A percentile compares a stretch with the other conserved stretches of the same genome.
phyloP scores from a whole-genome alignment of 2,113 vertebrate genomes.

The Gallinago media region DNA sequence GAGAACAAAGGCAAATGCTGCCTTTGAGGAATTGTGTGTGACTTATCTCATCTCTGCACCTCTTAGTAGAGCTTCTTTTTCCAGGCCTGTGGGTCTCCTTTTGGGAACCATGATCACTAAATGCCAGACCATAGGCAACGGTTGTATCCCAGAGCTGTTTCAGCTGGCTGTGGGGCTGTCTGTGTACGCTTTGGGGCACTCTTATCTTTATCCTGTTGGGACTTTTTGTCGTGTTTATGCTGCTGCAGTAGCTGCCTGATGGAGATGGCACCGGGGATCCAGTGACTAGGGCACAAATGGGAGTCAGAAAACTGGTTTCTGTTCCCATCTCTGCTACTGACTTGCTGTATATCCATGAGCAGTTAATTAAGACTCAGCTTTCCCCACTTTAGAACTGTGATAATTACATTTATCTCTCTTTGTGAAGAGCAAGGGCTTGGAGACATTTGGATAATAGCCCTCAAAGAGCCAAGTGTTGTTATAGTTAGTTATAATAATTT shows the following conservation, averaged over 20 bases:
- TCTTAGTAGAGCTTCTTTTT: not conserved
- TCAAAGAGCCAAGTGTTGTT: constrained; percentile 35
- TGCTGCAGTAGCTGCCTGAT: not conserved
- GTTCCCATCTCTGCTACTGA: constrained; percentile 20
- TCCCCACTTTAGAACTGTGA: constrained; percentile 13
- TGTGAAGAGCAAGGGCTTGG: constrained; percentile 35
- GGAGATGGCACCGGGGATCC: not conserved
- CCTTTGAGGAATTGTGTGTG: not conserved
- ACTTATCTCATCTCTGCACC: not conserved
- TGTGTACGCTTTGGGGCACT: not conserved
- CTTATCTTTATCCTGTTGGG: not conserved
- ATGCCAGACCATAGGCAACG: not conserved
- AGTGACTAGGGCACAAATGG: not conserved
- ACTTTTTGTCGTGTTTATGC: not conserved
- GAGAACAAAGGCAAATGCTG: not conserved
- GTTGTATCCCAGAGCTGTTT: not conserved
- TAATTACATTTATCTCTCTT: constrained; percentile 58
- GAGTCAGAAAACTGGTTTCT: constrained; percentile 42
- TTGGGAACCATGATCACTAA: not conserved
- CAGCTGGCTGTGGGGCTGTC: not conserved
- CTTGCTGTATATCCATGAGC: not conserved
- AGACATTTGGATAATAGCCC: constrained; percentile 30
- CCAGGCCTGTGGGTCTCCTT: accelerated
- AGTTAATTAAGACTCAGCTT: constrained; percentile 38
- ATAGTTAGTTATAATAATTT: constrained; percentile 5